phyloP scores from a whole-genome alignment of 2,113 vertebrate species.

The Tichodroma muraria region DNA sequence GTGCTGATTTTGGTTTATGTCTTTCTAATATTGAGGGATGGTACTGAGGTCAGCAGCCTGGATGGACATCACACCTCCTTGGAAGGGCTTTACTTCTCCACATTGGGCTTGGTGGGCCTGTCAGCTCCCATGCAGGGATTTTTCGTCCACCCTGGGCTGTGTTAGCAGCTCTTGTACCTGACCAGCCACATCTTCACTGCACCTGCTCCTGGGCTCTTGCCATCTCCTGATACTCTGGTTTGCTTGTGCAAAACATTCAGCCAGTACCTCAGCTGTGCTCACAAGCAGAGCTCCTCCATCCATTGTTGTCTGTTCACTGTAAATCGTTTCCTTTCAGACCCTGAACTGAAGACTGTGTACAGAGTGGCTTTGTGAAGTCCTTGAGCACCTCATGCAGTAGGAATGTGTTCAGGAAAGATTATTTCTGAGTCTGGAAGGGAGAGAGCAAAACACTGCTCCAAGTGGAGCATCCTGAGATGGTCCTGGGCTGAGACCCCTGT shows the following conservation, averaged over 20 bases:
- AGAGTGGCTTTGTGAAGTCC: neutral
- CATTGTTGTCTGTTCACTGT: neutral
- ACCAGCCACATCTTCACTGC: neutral
- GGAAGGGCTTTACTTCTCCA: neutral
- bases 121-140: neutral
- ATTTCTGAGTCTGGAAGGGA: neutral
- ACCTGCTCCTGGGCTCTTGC: neutral
- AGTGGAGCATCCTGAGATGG: neutral
- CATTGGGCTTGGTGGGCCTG: fast-evolving
- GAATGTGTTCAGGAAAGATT: neutral
- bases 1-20: neutral
- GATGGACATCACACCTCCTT: neutral
- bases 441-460: fast-evolving
- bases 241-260: neutral
- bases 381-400: neutral
- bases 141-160: neutral
- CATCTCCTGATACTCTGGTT: neutral
- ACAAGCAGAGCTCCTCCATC: neutral
- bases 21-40: neutral
- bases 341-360: neutral
- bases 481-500: neutral
- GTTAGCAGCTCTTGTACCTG: neutral
- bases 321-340: neutral
- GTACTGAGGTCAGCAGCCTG: neutral
- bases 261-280: neutral